phyloP scores from a whole-genome alignment of 2,113 vertebrate species.

The Mungos mungo region DNA sequence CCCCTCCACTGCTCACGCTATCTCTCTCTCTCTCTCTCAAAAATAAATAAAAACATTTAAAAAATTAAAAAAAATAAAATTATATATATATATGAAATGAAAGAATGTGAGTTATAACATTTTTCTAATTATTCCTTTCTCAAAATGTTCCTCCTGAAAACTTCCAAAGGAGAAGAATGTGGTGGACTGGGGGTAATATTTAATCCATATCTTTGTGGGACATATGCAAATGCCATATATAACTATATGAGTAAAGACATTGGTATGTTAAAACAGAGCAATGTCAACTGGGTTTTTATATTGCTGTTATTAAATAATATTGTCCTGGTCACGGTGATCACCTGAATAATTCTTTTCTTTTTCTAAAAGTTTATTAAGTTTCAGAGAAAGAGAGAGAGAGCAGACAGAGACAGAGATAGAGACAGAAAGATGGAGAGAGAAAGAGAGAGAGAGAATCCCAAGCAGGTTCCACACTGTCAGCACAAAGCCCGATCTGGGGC shows the following conservation, averaged over 20 bases:
- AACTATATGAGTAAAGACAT: neutral
- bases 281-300: neutral
- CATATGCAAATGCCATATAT: neutral
- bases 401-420: no score
- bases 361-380: no score
- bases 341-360: slow-evolving; percentile 3
- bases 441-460: no score
- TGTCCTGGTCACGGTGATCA: neutral
- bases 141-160: neutral
- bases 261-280: neutral
- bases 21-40: no score
- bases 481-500: no score
- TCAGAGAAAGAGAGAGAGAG: no score
- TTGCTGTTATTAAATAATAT: neutral
- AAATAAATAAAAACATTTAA: no score
- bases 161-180: neutral
- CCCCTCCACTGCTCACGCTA: no score
- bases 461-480: no score
- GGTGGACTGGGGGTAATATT: neutral
- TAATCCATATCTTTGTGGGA: neutral
- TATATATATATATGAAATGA: slow-evolving; percentile 55
- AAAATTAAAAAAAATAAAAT: no score
- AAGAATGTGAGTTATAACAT: slow-evolving; percentile 55
- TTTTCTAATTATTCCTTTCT: neutral
- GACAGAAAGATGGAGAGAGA: no score